These are phyloP conservation scores for Sinopyrophorus schimmeli DNA, from an alignment of 2,888 invertebrate species.

Conservation along the genomic window DNA sequence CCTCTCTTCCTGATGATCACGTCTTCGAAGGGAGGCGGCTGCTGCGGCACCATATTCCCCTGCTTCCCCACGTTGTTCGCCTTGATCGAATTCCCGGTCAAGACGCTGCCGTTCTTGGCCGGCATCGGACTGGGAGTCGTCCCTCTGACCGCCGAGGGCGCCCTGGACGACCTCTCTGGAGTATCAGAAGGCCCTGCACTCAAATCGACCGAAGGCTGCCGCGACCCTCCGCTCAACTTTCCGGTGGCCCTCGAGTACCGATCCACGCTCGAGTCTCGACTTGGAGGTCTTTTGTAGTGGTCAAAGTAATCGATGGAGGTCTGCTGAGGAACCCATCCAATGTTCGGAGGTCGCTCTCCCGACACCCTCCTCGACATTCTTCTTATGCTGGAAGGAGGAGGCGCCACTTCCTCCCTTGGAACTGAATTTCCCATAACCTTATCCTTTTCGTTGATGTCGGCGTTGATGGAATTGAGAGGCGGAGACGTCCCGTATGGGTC, in stretches of 20 bases:
- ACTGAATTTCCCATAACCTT: slow-evolving; percentile 36
- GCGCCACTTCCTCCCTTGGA: slow-evolving; percentile 45
- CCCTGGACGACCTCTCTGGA: slow-evolving; percentile 58
- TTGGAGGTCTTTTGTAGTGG: slow-evolving; percentile 90
- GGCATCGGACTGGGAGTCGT: slow-evolving; percentile 57
- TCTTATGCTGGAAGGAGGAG: slow-evolving; percentile 51
- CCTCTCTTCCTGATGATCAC: slow-evolving; percentile 77
- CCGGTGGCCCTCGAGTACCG: slow-evolving; percentile 70
- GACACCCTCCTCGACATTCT: slow-evolving; percentile 59
- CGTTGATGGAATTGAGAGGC: slow-evolving; percentile 26
- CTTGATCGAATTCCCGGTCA: slow-evolving; percentile 58
- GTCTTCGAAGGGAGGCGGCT: slow-evolving; percentile 75
- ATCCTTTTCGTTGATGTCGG: slow-evolving; percentile 32
- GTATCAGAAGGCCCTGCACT: slow-evolving; percentile 46
- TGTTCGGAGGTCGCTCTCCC: slow-evolving; percentile 54
- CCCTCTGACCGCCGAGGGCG: slow-evolving; percentile 60
- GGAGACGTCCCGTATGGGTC: slow-evolving; percentile 35
- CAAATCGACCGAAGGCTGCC: slow-evolving; percentile 80
- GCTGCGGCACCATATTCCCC: slow-evolving; percentile 45
- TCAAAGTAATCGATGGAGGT: slow-evolving; percentile 90
- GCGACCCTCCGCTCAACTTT: slow-evolving; percentile 63
- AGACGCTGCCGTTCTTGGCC: slow-evolving; percentile 68
- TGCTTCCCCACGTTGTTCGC: slow-evolving; percentile 46
- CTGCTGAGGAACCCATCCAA: slow-evolving; percentile 57
- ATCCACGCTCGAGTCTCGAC: slow-evolving; percentile 85